Base-by-base conservation (phyloP, 2,113 vertebrate genomes). In the Upupa epops region DNA sequence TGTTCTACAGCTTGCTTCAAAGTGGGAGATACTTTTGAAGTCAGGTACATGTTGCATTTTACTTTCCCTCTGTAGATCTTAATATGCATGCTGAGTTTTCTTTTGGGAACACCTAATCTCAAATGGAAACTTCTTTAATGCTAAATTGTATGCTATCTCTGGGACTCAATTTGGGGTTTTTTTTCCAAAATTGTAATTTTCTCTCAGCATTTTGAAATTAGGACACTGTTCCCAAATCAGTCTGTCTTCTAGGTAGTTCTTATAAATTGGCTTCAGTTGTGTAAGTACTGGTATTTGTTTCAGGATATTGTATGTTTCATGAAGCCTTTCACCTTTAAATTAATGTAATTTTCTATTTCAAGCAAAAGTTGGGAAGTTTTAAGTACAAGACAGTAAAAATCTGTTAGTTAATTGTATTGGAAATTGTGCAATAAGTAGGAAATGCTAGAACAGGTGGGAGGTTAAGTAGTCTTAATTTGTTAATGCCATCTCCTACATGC, bases 11-110 rank as follows among this genome's bases (percentile, higher is more conserved):
- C 28, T n/a, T 40, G 17, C 61, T 80, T 96, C 84, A 85, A 83
- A 95, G 63, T 52, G 88, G 83, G 93, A 94, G 60, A 64, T 25
- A 59, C 9, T 93, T 94, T 87, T 89, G 64, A 89, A 83, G 86
- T 93, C 80, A 95, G 69, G 83, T 93, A 95, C 21, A 83, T 40
- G 10, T 54, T 92, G 58, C 42, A 5, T 79, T 88, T 65, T 90
- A 3, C 17, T 77, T 91, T 78, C 7, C 66, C n/a, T n/a, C 18
- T 82, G 40, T 49, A 83, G 26, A 61, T 46, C 48, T 56, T 70
- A 48, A 69, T 59, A 11, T 34, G 42, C 64, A 60, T 95, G 10
- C 24, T 88, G 60, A 42, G 25, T 77, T 95, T 93, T 96, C 25
- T 85, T 66, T 48, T 87, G 34, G 40, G 36, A 84, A 65, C 22